Evolutionary conservation across 35 echinoderm and acorn worm species (phyloP), one percentile per base, ranked within the genome.

Genomic region (Eucidaris tribuloides): DNA sequence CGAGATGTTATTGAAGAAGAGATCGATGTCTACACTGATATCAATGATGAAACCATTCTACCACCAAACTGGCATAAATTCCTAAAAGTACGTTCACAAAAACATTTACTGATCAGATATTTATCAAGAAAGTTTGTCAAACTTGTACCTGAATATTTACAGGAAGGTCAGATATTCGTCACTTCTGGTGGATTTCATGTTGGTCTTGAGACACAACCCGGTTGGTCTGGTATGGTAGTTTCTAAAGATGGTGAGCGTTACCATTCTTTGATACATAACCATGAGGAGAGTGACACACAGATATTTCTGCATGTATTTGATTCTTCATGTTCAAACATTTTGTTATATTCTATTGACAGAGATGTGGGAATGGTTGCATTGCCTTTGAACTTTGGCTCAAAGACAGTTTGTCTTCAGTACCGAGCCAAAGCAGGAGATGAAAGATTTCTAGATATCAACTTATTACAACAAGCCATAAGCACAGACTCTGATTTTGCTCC

Each of bases 11-110:
- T 56, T 42, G 38, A 61, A 24, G 11, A 76, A 4, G 36, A 58
- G 25, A 71, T 35, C 35, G 35, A 62, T 7, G 20, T 58, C 19
- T 86, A 43, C 30, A 36, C 35, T 24, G 1, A n/a, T 55, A 86
- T 86, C 43, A 2, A 36, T 13, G 27, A 86, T 58, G 42, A 77
- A 18, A 78, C 84, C 23, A 13, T 25, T 14, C 84, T 88, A 23
- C 86, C 78, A 38, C 48, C 80, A 13, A 44, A 44, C 13, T 89
- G 86, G 86, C 28, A 24, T 20, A 58, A 89, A 37, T 89, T 89
- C 82, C 46, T 82, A 14, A 80, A 80, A 80, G 14, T 46, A 18
- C 46, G 78, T 18, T 0, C 1, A 27, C 54, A 80, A 35, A 80
- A 80, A 39, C 49, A 80, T 17, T 35, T 14, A 28, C 50, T 80